Conservation (phyloP, 2,797 vertebrate species). For the Balearica regulorum region DNA sequence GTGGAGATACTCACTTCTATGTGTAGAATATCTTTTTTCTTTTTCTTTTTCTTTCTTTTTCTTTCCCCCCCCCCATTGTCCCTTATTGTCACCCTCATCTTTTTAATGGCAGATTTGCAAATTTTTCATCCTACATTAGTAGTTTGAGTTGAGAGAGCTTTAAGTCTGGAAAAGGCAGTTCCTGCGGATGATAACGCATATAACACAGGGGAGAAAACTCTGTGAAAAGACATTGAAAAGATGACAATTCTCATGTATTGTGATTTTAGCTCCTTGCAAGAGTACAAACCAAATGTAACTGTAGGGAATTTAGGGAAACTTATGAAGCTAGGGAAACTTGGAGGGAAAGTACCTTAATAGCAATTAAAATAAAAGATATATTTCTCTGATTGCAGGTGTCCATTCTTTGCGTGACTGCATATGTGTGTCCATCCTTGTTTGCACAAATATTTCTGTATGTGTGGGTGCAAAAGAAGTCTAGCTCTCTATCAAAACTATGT, state of each 20-base stretch:
- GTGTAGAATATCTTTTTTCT: neutral
- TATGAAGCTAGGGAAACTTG: neutral
- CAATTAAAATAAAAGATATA: neutral
- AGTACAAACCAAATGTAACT: neutral
- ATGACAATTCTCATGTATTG: neutral
- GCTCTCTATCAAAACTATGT: neutral
- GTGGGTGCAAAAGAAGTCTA: neutral
- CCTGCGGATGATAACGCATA: neutral
- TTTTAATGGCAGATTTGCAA: neutral
- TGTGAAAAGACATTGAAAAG: neutral
- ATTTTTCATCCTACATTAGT: neutral
- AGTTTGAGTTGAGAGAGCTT: neutral
- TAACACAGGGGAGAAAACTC: neutral
- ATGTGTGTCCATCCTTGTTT: neutral
- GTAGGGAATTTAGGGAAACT: neutral
- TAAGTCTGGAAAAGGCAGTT: neutral
- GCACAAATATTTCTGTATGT: neutral
- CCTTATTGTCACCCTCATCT: neutral
- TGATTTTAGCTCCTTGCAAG: neutral
- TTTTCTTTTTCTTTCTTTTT: no score
- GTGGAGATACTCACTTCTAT: neutral
- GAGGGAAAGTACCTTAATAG: neutral
- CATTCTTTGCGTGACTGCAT: neutral
- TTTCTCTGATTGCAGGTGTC: neutral
- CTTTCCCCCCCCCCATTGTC: neutral